A percentile compares a stretch with the other conserved stretches of the same genome.
Evolutionary conservation across 2,888 invertebrate genomes (phyloP).

Genomic region (Drosophila hawaiiensis): DNA sequence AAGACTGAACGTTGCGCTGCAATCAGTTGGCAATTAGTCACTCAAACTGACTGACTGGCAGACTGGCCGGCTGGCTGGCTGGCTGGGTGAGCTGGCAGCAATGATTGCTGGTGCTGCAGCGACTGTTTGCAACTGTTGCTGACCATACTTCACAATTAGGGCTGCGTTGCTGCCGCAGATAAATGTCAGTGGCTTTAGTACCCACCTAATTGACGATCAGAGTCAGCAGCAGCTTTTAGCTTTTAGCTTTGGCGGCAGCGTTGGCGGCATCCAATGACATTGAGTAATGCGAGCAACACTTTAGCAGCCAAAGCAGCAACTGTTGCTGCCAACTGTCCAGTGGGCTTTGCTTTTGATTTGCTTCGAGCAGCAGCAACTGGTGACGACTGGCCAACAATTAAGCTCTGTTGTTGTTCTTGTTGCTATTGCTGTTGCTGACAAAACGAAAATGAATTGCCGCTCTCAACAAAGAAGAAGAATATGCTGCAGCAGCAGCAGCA

Average conservation of each 20-base stretch:
- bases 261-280: slow-evolving; percentile 71
- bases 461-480: slow-evolving; percentile 52
- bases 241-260: slow-evolving; percentile 64
- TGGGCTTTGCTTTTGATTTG: slow-evolving; percentile 70
- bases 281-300: slow-evolving; percentile 76
- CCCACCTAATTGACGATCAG: slow-evolving; percentile 73
- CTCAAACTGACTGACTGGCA: slow-evolving; percentile 59
- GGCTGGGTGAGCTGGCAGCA: slow-evolving; percentile 30
- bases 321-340: slow-evolving; percentile 40
- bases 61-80: slow-evolving; percentile 22
- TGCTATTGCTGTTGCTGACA: slow-evolving; percentile 50
- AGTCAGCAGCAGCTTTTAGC: slow-evolving; percentile 17
- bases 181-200: slow-evolving; percentile 69
- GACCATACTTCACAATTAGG: slow-evolving; percentile 26
- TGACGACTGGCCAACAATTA: slow-evolving; percentile 77
- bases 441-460: slow-evolving; percentile 75
- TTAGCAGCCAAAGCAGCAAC: slow-evolving; percentile 25
- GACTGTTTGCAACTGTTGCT: slow-evolving; percentile 26
- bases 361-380: slow-evolving; percentile 53
- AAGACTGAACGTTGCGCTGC: slow-evolving; percentile 52
- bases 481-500: slow-evolving; percentile 10
- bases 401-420: slow-evolving; percentile 32
- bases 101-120: slow-evolving; percentile 35
- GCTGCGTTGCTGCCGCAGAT: slow-evolving; percentile 53
- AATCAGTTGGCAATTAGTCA: slow-evolving; percentile 74